phyloP scores from a whole-genome alignment of 2,113 vertebrate genomes.

The Gorsachius goisagi region DNA sequence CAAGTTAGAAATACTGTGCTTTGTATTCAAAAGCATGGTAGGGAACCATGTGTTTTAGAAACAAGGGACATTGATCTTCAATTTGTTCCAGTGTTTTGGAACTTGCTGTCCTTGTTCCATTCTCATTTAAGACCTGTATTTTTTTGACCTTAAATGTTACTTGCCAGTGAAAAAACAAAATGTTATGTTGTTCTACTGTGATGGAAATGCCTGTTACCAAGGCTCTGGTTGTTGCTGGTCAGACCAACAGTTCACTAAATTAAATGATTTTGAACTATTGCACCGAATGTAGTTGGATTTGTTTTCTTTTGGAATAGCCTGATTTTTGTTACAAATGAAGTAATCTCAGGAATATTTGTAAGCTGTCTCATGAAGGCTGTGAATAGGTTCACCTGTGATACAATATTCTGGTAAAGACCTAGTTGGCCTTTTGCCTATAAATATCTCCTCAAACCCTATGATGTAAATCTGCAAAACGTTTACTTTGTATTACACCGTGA shows the following conservation, averaged over 20 bases:
- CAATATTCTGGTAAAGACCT: not conserved
- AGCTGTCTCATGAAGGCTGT: not conserved
- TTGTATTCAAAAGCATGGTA: not conserved
- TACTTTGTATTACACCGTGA: not conserved
- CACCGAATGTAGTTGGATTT: not conserved
- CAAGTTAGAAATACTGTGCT: accelerated
- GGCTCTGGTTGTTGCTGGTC: not conserved
- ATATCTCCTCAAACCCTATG: not conserved
- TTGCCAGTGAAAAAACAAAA: not conserved
- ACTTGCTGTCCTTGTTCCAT: not conserved
- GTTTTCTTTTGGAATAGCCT: not conserved
- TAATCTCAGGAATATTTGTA: not conserved
- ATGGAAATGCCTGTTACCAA: not conserved
- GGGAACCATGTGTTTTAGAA: not conserved
- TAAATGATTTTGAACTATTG: not conserved
- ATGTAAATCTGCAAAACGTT: not conserved
- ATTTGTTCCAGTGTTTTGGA: not conserved
- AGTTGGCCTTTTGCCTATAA: not conserved
- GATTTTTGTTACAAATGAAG: not conserved
- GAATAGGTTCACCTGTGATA: not conserved
- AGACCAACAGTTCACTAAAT: not conserved
- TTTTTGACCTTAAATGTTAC: not conserved
- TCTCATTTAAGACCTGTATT: not conserved
- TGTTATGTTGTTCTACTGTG: not conserved
- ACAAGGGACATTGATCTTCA: not conserved